Conservation (phyloP, 2,797 vertebrate species). For the Chaetophractus vellerosus region DNA sequence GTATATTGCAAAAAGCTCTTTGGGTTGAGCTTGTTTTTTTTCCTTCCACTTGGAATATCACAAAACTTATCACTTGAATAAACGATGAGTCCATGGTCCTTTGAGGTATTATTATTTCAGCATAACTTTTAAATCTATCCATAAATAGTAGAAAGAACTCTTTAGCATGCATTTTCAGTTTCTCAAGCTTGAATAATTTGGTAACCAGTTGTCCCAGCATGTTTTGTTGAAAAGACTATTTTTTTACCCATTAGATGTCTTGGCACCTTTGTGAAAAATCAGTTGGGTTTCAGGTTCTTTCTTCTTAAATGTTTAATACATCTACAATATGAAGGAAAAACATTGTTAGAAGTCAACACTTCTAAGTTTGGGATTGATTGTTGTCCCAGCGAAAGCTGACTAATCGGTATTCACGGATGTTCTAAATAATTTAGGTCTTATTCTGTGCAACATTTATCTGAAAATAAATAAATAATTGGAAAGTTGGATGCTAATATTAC, state of each 20-base stretch:
- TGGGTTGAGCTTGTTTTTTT: neutral
- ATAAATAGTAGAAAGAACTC: neutral
- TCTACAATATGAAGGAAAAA: neutral
- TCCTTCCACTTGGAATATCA: neutral
- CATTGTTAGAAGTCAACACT: neutral
- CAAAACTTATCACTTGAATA: neutral
- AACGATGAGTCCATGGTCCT: neutral
- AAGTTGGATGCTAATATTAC: neutral
- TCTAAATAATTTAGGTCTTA: neutral
- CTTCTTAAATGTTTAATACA: slow-evolving; percentile 6
- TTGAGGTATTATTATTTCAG: neutral
- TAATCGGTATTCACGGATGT: neutral
- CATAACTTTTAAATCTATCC: neutral
- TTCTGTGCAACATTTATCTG: neutral
- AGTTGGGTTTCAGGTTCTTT: neutral
- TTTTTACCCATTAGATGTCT: neutral
- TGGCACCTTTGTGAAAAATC: neutral
- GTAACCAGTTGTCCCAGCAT: neutral
- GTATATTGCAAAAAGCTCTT: neutral
- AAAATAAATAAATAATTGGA: neutral
- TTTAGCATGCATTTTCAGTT: neutral
- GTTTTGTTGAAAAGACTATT: neutral
- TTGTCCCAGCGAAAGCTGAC: neutral
- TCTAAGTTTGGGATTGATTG: neutral
- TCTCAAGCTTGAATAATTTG: slow-evolving; percentile 3